A percentile compares a stretch with the other conserved stretches of the same genome.
Conservation (phyloP, 2,888 invertebrate genomes). For the Cylloceria caligata region DNA sequence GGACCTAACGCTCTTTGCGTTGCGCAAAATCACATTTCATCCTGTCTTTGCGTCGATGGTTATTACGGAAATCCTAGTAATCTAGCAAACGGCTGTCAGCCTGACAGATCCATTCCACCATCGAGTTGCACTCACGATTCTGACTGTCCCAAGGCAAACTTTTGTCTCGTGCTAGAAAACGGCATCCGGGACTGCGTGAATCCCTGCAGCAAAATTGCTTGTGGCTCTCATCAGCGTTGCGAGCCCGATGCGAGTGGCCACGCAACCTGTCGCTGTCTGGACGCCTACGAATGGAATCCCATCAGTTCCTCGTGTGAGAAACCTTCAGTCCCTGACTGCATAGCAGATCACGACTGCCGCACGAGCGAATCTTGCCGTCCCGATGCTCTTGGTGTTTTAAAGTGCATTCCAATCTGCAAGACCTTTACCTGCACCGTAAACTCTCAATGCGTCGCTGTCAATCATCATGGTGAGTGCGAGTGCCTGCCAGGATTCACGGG, state of each 20-base stretch:
- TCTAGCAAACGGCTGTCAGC: slow-evolving; percentile 91
- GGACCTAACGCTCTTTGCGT: slow-evolving; percentile 96
- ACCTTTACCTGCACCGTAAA: slow-evolving; percentile 94
- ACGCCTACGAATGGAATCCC: slow-evolving; percentile 93
- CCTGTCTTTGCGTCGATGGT: slow-evolving; percentile 94
- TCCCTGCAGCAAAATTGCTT: slow-evolving; percentile 92
- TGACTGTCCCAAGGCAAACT: slow-evolving; percentile 90
- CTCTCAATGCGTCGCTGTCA: slow-evolving; percentile 91
- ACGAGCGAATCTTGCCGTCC: slow-evolving; percentile 90
- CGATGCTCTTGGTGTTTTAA: slow-evolving; percentile 94
- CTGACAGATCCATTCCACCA: slow-evolving; percentile 87
- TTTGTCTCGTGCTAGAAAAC: slow-evolving; percentile 88
- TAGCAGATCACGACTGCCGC: slow-evolving; percentile 89
- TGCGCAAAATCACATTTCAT: slow-evolving; percentile 93
- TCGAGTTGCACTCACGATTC: slow-evolving; percentile 87
- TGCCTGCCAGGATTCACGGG: slow-evolving; percentile 94
- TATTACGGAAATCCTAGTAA: slow-evolving; percentile 94
- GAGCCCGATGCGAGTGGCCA: slow-evolving; percentile 88
- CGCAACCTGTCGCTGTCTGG: slow-evolving; percentile 92
- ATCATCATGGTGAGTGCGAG: slow-evolving; percentile 92
- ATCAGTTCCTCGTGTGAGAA: slow-evolving; percentile 93
- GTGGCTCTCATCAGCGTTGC: slow-evolving; percentile 93
- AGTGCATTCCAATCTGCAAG: slow-evolving; percentile 92
- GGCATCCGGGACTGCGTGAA: slow-evolving; percentile 90
- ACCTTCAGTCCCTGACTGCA: slow-evolving; percentile 94